Evolutionary conservation across 2,797 vertebrate species (phyloP).

Genomic region (Muscicapa striata): DNA sequence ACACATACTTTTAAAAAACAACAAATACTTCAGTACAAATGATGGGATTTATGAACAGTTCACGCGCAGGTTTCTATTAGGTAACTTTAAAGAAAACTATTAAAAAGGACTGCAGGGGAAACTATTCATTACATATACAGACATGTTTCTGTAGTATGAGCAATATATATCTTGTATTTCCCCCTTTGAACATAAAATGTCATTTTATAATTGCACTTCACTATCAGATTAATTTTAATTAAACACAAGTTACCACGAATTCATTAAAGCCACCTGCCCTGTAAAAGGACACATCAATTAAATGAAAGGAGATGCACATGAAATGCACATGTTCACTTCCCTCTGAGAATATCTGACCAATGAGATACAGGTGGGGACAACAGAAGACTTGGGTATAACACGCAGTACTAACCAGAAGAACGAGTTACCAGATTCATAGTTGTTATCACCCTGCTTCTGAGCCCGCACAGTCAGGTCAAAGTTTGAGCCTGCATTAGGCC

Average conservation of each 20-base stretch:
- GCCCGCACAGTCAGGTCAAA: slow-evolving; percentile 81
- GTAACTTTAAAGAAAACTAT: not conserved
- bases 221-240: not conserved
- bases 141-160: not conserved
- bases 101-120: not conserved
- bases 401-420: slow-evolving; percentile 81
- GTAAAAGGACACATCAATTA: not conserved
- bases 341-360: not conserved
- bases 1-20: not conserved
- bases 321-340: not conserved
- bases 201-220: not conserved
- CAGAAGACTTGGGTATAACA: not conserved
- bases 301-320: not conserved
- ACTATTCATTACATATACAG: not conserved
- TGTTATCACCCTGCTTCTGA: slow-evolving; percentile 76
- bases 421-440: slow-evolving; percentile 73
- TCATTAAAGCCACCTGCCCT: not conserved
- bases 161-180: not conserved
- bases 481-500: slow-evolving; percentile 75
- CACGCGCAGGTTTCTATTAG: not conserved
- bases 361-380: not conserved
- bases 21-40: not conserved
- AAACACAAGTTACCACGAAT: not conserved
- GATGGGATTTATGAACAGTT: not conserved
- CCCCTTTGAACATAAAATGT: not conserved